Conservation (phyloP, 30 jellyfish, hydroid and myxozoan genomes). For the Cassiopea xamachana region DNA sequence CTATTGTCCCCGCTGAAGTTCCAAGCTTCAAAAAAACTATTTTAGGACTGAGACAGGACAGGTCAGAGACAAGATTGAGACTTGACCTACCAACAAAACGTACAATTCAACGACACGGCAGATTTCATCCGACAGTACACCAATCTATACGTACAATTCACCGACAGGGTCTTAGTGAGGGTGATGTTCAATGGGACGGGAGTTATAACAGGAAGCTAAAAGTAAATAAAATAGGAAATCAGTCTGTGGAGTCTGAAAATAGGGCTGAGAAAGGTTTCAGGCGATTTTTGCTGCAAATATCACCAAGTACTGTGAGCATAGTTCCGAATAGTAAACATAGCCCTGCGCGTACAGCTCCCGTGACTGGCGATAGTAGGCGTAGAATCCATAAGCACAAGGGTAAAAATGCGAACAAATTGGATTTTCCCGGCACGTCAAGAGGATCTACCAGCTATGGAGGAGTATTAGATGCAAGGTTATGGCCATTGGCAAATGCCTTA, state of each 20-base stretch:
- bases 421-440: neutral
- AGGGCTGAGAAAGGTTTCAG: slow-evolving; percentile 1
- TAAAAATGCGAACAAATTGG: neutral
- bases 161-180: neutral
- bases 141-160: neutral
- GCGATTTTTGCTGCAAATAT: slow-evolving; percentile 38
- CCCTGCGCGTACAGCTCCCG: slow-evolving; percentile 4
- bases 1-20: slow-evolving; percentile 65
- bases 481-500: slow-evolving; percentile 27
- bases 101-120: slow-evolving; percentile 14
- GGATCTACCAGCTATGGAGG: neutral
- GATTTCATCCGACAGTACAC: slow-evolving; percentile 2
- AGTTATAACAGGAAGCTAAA: neutral
- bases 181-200: neutral
- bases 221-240: neutral
- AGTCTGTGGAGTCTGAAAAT: neutral
- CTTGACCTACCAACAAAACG: slow-evolving; percentile 54
- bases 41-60: slow-evolving; percentile 28
- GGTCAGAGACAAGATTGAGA: neutral
- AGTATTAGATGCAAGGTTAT: neutral
- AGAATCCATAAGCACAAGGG: slow-evolving; percentile 7
- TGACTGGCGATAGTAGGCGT: slow-evolving; percentile 33
- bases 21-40: slow-evolving; percentile 46
- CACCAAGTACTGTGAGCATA: slow-evolving; percentile 4
- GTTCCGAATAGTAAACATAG: slow-evolving; percentile 46